Evolutionary conservation across 2,888 invertebrate species (phyloP), one percentile per base, ranked within the genome.

Genomic region (Rhingia campestris): DNA sequence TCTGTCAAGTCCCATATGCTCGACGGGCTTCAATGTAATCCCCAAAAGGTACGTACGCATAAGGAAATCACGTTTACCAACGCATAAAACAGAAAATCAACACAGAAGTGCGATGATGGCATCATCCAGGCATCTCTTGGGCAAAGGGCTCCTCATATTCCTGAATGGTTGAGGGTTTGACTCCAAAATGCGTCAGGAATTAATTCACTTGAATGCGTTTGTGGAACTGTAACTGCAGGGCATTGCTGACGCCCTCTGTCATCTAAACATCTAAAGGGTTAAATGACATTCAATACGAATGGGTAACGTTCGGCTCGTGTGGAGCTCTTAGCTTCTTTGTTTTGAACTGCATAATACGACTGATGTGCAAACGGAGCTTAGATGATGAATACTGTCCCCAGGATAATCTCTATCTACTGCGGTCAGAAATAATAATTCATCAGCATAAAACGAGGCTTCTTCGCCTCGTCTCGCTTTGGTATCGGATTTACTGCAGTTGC

Each of bases 371-470:
- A 43, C 37, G 12, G 54, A 69, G 63, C 12, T 39, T 32, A 58
- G 70, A 63, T 49, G 58, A 72, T 64, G 64, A 22, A 22, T 22
- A 22, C 22, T 22, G 22, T 22, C 30, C 58, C 64, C 53, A 64
- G 56, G 63, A 70, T 77, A 35, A 54, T 30, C 39, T 63, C 10
- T 22, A 7, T 61, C 10, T 22, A 7, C 53, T 73, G 73, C 45
- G 73, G 73, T 73, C 54, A 73, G 39, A 47, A 39, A 30, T 49
- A 32, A 56, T 73, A 64, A 56, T 54, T 47, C 54, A 63, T 64
- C 73, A 56, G 51, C 61, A 43, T 35, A 37, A 35, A 49, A 12
- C 9, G 54, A 67, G 54, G 30, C 37, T 47, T 58, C 56, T 47
- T 37, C 39, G 43, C 49, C 41, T 9, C 61, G 14, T 47, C 49